Evolutionary conservation across 30 jellyfish, hydroid and myxozoan species (phyloP).

Genomic region (Turritopsis dohrnii): DNA sequence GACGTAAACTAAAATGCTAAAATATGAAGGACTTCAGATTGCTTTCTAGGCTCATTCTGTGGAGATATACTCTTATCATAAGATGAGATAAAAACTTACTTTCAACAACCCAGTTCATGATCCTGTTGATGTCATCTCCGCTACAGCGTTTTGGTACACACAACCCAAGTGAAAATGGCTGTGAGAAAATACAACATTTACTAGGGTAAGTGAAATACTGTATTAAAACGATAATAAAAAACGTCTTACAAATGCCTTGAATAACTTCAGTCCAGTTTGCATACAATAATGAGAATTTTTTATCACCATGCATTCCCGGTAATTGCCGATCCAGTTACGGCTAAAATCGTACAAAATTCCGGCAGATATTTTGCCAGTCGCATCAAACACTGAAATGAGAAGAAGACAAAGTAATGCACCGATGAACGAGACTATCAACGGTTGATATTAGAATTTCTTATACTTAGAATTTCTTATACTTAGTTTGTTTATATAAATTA

Average conservation of each 20-base stretch:
- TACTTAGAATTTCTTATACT: too few relatives aligned
- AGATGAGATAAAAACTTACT: not conserved
- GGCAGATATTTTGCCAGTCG: not conserved
- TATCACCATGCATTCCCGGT: not conserved
- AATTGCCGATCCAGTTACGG: not conserved
- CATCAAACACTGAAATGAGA: not conserved
- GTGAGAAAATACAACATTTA: too few relatives aligned
- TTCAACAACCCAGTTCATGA: not conserved
- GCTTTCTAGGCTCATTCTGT: too few relatives aligned
- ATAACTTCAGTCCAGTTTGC: not conserved
- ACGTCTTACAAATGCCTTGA: not conserved
- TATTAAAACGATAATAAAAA: not conserved
- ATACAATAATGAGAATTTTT: not conserved
- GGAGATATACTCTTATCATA: too few relatives aligned
- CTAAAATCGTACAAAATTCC: not conserved
- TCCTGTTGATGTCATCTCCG: not conserved
- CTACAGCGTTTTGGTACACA: not conserved
- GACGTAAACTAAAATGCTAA: too few relatives aligned
- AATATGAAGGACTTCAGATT: too few relatives aligned
- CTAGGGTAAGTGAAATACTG: not conserved
- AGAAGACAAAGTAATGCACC: too few relatives aligned
- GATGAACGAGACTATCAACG: too few relatives aligned
- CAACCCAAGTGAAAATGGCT: not conserved
- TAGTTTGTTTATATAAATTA: too few relatives aligned
- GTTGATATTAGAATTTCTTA: too few relatives aligned